These are phyloP conservation scores for Chrysomela aeneicollis DNA, from an alignment of 2,888 invertebrate genomes.

Conservation along the genomic window DNA sequence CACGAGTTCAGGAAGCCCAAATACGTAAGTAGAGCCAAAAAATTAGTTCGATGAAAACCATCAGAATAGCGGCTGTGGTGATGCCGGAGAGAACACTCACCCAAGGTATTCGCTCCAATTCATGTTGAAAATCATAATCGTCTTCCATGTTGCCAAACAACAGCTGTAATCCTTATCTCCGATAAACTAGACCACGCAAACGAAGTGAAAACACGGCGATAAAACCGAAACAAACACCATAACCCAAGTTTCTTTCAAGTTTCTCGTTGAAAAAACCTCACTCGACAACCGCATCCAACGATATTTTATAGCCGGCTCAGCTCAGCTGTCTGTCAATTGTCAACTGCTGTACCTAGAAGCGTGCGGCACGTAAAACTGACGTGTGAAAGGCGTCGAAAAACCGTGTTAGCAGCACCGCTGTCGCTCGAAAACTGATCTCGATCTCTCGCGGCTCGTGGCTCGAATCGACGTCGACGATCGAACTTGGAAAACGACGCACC, in stretches of 20 bases:
- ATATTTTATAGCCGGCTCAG: neutral
- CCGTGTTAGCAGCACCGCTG: too few relatives aligned
- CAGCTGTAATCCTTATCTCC: slow-evolving; percentile 3
- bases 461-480: neutral
- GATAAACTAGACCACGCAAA: slow-evolving; percentile 4
- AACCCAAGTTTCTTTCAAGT: too few relatives aligned
- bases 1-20: too few relatives aligned
- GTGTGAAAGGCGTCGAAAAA: too few relatives aligned
- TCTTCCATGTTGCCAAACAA: slow-evolving; percentile 37
- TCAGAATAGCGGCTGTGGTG: too few relatives aligned
- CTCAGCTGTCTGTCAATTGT: slow-evolving; percentile 7
- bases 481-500: neutral
- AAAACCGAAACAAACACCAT: too few relatives aligned
- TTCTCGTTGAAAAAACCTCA: too few relatives aligned
- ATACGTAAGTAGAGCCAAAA: too few relatives aligned
- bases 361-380: too few relatives aligned
- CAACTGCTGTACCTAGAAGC: too few relatives aligned
- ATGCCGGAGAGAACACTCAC: slow-evolving; percentile 44
- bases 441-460: neutral
- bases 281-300: too few relatives aligned
- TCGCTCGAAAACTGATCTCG: neutral
- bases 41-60: too few relatives aligned
- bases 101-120: slow-evolving; percentile 57
- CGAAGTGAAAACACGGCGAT: neutral
- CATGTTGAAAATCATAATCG: slow-evolving; percentile 55